phyloP scores from a whole-genome alignment of 2,888 invertebrate species.

The Axea sp. region DNA sequence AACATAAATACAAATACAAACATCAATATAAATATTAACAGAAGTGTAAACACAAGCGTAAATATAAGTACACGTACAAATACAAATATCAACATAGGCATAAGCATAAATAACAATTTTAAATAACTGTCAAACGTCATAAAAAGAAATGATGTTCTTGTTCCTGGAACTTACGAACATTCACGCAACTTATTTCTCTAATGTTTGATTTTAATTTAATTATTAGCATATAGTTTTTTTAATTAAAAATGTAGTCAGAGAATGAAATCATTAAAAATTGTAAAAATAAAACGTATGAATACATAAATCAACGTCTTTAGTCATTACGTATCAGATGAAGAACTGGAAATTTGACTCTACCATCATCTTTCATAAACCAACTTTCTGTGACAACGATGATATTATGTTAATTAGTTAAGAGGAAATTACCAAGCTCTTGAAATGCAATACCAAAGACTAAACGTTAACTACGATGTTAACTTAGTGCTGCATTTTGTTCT shows the following conservation, averaged over 20 bases:
- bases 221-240: conserved; percentile 14
- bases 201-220: conserved; percentile 17
- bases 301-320: conserved; percentile 54
- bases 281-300: conserved; percentile 39
- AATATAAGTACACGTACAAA: too few species aligned
- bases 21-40: too few species aligned
- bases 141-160: too few species aligned
- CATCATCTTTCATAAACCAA: conserved; percentile 56
- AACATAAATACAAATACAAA: too few species aligned
- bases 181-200: too few species aligned
- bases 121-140: too few species aligned
- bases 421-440: conserved; percentile 45
- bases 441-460: conserved; percentile 51
- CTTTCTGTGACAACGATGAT: conserved; percentile 55
- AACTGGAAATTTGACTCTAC: conserved; percentile 59
- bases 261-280: conserved; percentile 31
- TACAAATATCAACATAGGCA: too few species aligned
- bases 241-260: conserved; percentile 23
- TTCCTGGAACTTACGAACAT: too few species aligned
- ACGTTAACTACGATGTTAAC: too few species aligned
- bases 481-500: too few species aligned
- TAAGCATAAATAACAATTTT: too few species aligned
- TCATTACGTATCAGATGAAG: conserved; percentile 54
- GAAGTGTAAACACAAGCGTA: too few species aligned
- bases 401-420: conserved; percentile 55